These are phyloP conservation scores for rat (Rattus norvegicus) DNA, from an alignment of 2,113 vertebrate species.

Conservation along the genomic window DNA sequence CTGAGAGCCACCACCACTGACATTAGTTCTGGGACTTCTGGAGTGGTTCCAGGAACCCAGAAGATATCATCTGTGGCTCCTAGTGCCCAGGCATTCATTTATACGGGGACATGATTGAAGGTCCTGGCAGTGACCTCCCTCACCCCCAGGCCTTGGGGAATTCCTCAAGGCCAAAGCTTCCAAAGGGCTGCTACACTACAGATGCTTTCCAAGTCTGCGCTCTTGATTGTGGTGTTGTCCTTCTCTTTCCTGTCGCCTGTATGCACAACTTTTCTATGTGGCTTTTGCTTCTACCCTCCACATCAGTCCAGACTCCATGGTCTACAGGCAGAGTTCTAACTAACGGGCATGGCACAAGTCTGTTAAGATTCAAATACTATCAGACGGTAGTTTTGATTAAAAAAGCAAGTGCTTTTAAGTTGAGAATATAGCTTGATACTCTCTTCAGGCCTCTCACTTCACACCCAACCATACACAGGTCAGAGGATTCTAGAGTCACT, in stretches of 20 bases:
- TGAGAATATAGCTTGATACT: slow-evolving; percentile 13
- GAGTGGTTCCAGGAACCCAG: neutral
- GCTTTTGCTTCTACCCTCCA: neutral
- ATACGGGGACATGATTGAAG: neutral
- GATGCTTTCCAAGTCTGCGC: neutral
- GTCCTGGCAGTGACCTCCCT: neutral
- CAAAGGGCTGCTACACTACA: neutral
- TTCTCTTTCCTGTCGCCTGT: neutral
- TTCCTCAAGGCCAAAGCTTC: neutral
- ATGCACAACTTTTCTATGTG: neutral
- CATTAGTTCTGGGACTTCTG: fast-evolving
- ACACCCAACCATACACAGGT: slow-evolving; percentile 42
- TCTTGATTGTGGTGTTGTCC: too few species aligned
- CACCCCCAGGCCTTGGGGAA: neutral
- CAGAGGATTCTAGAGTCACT: slow-evolving; percentile 36
- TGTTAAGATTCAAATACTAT: slow-evolving; percentile 40
- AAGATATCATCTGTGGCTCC: neutral
- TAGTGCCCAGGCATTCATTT: neutral
- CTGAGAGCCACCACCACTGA: neutral
- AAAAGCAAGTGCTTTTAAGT: slow-evolving; percentile 63
- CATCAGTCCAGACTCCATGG: neutral
- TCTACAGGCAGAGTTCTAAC: neutral
- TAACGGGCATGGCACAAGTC: neutral
- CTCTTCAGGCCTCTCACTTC: slow-evolving; percentile 41
- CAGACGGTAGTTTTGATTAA: slow-evolving; percentile 51